These are phyloP conservation scores for Elgonia sp. DNA, from an alignment of 2,888 invertebrate genomes.

Conservation along the genomic window DNA sequence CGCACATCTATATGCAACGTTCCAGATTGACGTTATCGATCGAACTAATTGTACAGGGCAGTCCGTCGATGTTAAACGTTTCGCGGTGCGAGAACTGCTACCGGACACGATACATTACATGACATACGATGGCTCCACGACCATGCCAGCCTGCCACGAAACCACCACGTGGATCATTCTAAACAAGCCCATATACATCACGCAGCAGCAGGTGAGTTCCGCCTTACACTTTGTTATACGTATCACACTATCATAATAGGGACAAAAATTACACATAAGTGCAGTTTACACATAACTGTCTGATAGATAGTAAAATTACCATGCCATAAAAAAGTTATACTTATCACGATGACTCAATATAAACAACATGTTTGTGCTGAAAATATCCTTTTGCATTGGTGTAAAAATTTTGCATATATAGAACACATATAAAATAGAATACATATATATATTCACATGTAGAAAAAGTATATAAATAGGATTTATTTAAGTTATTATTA, in stretches of 20 bases:
- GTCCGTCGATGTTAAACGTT: slow-evolving; percentile 93
- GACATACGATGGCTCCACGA: slow-evolving; percentile 99
- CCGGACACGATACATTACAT: slow-evolving; percentile 98
- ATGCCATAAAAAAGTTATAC: too few relatives aligned
- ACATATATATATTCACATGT: too few relatives aligned
- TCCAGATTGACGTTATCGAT: slow-evolving; percentile 81
- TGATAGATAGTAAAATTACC: too few relatives aligned
- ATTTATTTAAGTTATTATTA: too few relatives aligned
- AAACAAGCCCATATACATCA: slow-evolving; percentile 99
- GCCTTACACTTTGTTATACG: slow-evolving; percentile 65
- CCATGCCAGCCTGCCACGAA: slow-evolving; percentile 98
- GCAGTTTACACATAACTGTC: neutral
- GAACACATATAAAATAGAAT: too few relatives aligned
- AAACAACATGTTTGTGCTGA: too few relatives aligned
- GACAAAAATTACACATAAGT: slow-evolving; percentile 43
- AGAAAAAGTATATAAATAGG: too few relatives aligned
- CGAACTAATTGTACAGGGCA: slow-evolving; percentile 89
- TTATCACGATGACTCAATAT: too few relatives aligned
- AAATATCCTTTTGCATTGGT: too few relatives aligned
- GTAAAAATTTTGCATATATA: too few relatives aligned
- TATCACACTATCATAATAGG: slow-evolving; percentile 49
- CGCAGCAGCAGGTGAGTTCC: slow-evolving; percentile 95
- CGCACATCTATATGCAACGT: slow-evolving; percentile 70
- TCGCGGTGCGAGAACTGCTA: slow-evolving; percentile 95
- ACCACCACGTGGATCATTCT: slow-evolving; percentile 99